Base-by-base conservation (phyloP, 2,113 vertebrate genomes). In the Hassar affinis region DNA sequence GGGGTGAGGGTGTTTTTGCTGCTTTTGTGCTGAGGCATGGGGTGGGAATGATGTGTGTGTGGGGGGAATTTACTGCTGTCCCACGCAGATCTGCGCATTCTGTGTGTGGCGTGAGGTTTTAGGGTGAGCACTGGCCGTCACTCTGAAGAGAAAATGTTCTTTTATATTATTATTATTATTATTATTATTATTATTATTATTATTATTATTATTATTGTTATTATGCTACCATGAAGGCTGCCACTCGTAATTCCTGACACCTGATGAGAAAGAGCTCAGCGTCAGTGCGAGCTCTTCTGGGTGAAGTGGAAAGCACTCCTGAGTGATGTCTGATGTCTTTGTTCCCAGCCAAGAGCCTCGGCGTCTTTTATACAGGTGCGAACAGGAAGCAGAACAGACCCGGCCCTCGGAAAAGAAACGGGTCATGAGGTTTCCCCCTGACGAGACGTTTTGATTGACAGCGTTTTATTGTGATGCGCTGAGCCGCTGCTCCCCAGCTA, bases 371-470 rank as follows among this genome's bases (percentile, higher is more conserved):
- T 52, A 56, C 18, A 77, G 74, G 51, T 77, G 30, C 12, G 20
- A 77, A 56, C 74, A 77, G 74, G 74, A 56, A 77, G 30, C 52
- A 56, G 74, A 12, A 66, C 56, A 68, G 54, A 69, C 27, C 27
- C 62, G 69, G 76, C 74, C 64, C 45, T 15, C 5, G 56, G 64
- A 77, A 64, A 83, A 68, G 18, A 57, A 77, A 25, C 18, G 74
- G 83, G 85, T 83, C 87, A 76, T 30, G 62, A 83, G 85, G 83
- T 85, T 76, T 76, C 59, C 71, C 52, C 17, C 79, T 83, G 25
- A 18, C 30, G 85, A 81, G 83, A 59, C 79, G 56, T 66, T 80
- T 68, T 86, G 85, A 86, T 72, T 86, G 85, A 86, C 87, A 88
- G 87, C 27, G 17, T 6, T 88, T 77, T 68, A 85, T 87, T 85